A percentile compares a stretch with the other conserved stretches of the same genome.
phyloP scores from a whole-genome alignment of 53 echinoderm and acorn worm genomes.

The Stichopus horrens region DNA sequence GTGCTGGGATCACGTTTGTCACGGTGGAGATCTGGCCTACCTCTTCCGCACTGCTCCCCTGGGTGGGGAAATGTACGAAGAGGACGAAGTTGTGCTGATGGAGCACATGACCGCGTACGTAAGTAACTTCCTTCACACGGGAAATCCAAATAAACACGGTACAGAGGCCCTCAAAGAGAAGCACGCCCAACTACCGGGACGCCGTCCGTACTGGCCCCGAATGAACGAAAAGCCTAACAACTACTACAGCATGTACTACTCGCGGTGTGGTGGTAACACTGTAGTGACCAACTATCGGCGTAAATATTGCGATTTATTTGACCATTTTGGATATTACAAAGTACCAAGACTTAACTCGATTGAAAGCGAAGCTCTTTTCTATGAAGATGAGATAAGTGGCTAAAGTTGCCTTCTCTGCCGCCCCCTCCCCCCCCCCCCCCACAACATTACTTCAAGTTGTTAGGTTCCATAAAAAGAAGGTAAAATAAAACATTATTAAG shows the following conservation, averaged over 20 bases:
- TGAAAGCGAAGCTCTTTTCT: neutral
- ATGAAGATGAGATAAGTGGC: too few species aligned
- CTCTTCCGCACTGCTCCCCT: conserved; percentile 39
- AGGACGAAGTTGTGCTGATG: conserved; percentile 4
- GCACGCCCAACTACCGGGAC: conserved; percentile 2
- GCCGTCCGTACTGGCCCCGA: conserved; percentile 26
- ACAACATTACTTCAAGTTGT: too few species aligned
- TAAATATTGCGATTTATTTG: conserved; percentile 13
- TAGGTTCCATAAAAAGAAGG: too few species aligned
- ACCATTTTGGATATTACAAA: conserved; percentile 21
- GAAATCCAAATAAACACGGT: conserved; percentile 39
- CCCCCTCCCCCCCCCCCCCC: too few species aligned
- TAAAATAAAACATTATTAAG: too few species aligned
- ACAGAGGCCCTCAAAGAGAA: conserved; percentile 1
- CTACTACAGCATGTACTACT: conserved; percentile 46
- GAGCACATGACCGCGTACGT: conserved; percentile 32
- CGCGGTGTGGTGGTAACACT: conserved; percentile 8
- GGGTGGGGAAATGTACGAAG: conserved; percentile 1
- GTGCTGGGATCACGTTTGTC: conserved; percentile 48
- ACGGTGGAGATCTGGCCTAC: conserved; percentile 43
- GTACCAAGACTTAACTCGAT: conserved; percentile 33
- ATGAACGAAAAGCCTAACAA: conserved; percentile 38
- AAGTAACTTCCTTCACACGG: conserved; percentile 47
- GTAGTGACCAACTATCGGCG: conserved; percentile 23
- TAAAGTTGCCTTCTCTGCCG: too few species aligned